Evolutionary conservation across 2,797 vertebrate species (phyloP).

Genomic region (Anas bahamensis): DNA sequence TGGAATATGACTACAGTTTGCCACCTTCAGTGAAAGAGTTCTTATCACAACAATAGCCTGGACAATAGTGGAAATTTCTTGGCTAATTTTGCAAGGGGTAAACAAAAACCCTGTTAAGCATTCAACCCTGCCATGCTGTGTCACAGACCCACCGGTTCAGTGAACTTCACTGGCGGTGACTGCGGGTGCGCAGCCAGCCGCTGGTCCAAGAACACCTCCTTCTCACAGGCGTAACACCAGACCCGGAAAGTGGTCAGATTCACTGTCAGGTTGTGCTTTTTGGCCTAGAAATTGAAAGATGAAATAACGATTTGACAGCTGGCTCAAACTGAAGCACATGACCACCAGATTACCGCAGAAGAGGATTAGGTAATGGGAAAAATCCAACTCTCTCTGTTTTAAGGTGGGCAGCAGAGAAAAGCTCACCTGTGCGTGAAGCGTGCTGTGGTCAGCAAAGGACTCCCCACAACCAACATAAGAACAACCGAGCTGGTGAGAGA

Average conservation of each 20-base stretch:
- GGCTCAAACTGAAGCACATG: background rate
- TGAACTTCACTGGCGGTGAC: constrained; percentile 35
- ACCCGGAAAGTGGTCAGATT: constrained; percentile 96
- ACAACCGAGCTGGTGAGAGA: constrained; percentile 85
- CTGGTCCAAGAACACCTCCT: constrained; percentile 94
- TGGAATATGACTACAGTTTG: background rate
- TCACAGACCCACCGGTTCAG: constrained; percentile 81
- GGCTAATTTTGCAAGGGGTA: background rate
- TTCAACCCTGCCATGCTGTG: fast-evolving
- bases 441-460: constrained; percentile 96
- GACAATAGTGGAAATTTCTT: background rate
- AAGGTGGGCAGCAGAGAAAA: background rate
- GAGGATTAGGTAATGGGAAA: background rate
- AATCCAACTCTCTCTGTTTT: background rate
- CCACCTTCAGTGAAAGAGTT: background rate
- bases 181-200: constrained; percentile 57
- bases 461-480: constrained; percentile 96
- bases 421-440: constrained; percentile 94
- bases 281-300: constrained; percentile 75
- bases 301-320: background rate
- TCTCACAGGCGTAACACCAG: constrained; percentile 98
- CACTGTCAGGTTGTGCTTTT: constrained; percentile 96
- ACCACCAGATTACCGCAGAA: background rate
- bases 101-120: background rate
- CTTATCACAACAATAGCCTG: background rate